These are phyloP conservation scores for Tapera naevia DNA, from an alignment of 2,797 vertebrate genomes.

Conservation along the genomic window DNA sequence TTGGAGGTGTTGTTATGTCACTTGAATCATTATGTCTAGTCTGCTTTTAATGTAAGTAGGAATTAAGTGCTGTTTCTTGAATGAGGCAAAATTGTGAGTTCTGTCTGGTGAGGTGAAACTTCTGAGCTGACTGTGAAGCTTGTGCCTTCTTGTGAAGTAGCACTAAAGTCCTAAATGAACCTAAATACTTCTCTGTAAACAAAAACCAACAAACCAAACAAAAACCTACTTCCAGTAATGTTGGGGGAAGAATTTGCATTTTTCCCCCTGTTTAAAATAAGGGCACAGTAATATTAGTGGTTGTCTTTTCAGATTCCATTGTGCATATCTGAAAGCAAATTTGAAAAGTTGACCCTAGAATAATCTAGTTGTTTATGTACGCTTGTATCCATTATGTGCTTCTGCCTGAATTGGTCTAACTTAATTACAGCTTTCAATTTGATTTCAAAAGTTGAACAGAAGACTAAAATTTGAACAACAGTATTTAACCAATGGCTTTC, in stretches of 20 bases:
- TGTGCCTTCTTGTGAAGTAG: background rate
- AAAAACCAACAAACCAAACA: background rate
- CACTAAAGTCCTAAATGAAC: background rate
- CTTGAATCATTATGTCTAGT: background rate
- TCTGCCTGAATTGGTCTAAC: slow-evolving; percentile 33
- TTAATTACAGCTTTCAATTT: slow-evolving; percentile 41
- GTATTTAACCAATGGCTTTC: slow-evolving; percentile 29
- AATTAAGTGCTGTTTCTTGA: background rate
- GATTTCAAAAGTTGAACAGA: slow-evolving; percentile 36
- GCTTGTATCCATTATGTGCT: slow-evolving; percentile 26
- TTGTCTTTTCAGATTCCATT: background rate
- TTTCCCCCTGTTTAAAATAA: background rate
- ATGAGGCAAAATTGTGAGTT: background rate
- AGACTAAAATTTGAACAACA: slow-evolving; percentile 7
- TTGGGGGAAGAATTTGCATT: background rate
- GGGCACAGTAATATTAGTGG: background rate
- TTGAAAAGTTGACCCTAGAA: background rate
- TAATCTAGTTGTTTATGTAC: slow-evolving; percentile 17
- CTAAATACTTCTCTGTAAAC: background rate
- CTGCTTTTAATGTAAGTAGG: background rate
- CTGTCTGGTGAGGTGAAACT: background rate
- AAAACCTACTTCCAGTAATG: background rate
- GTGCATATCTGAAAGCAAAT: background rate
- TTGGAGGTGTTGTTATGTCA: background rate
- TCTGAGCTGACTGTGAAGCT: background rate